Percentiles rank a stretch among this genome's conserved stretches.
phyloP scores from a whole-genome alignment of 2,797 vertebrate species.

The Phoxinus dragarum region DNA sequence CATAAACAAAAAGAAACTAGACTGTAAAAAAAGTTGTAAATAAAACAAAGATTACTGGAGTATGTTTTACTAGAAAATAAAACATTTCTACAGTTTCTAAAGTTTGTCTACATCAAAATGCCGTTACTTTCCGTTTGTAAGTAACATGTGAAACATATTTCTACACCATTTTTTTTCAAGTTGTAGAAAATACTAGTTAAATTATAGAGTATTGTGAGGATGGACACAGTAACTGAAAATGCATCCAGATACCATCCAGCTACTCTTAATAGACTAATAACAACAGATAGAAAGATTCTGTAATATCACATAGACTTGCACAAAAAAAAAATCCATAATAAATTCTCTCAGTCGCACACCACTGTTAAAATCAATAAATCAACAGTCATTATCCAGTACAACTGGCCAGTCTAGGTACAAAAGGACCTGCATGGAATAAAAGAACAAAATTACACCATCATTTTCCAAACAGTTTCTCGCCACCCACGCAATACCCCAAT shows the following conservation, averaged over 20 bases:
- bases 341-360: neutral
- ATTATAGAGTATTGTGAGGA: neutral
- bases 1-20: neutral
- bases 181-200: neutral
- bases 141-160: neutral
- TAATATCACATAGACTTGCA: neutral
- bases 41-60: neutral
- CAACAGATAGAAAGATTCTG: neutral
- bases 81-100: too few relatives aligned
- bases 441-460: slow-evolving; percentile 21
- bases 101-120: neutral
- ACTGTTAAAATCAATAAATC: slow-evolving; percentile 41
- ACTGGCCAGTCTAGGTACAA: slow-evolving; percentile 8
- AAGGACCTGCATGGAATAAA: slow-evolving; percentile 14
- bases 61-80: neutral
- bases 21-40: neutral
- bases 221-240: neutral
- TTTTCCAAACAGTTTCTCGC: slow-evolving; percentile 35
- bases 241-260: neutral
- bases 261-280: slow-evolving; percentile 6
- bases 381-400: slow-evolving; percentile 18
- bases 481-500: neutral
- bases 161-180: neutral
- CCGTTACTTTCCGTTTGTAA: neutral
- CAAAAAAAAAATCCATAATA: neutral